Percentiles rank a stretch among this genome's conserved stretches.
phyloP scores from a whole-genome alignment of 2,113 vertebrate genomes.

The Aegithalos caudatus region DNA sequence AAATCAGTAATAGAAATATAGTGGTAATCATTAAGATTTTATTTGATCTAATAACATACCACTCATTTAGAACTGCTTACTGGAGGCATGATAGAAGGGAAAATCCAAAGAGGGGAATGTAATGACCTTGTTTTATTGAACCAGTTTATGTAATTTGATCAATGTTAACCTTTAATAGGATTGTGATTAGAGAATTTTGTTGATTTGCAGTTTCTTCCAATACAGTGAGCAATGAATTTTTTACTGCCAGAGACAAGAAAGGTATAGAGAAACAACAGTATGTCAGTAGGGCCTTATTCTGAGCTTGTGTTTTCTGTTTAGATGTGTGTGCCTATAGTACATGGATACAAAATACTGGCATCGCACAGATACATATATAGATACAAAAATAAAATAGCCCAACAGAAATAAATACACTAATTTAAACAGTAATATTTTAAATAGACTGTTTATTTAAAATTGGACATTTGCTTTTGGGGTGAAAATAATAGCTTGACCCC shows the following conservation, averaged over 20 bases:
- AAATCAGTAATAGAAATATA: neutral
- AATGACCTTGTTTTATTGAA: slow-evolving; percentile 57
- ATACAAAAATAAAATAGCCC: neutral
- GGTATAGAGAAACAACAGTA: neutral
- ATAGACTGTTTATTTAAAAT: neutral
- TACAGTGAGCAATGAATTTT: neutral
- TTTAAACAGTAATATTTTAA: neutral
- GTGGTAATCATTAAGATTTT: slow-evolving; percentile 3
- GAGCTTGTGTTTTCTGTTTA: neutral
- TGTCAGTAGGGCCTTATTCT: neutral
- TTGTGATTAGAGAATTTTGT: slow-evolving; percentile 29
- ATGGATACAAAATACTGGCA: neutral
- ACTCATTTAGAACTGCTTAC: slow-evolving; percentile 4
- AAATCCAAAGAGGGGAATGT: slow-evolving; percentile 9
- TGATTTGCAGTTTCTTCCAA: slow-evolving; percentile 21
- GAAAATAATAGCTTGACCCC: neutral
- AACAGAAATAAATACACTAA: neutral
- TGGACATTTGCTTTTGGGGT: neutral
- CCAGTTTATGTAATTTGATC: slow-evolving; percentile 56
- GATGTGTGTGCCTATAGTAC: neutral
- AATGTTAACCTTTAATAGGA: slow-evolving; percentile 43
- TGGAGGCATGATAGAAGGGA: neutral
- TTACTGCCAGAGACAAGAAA: neutral
- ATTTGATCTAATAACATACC: neutral
- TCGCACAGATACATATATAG: neutral